Evolutionary conservation across 2,797 vertebrate species (phyloP).

Genomic region (Sebastes ruberrimus): DNA sequence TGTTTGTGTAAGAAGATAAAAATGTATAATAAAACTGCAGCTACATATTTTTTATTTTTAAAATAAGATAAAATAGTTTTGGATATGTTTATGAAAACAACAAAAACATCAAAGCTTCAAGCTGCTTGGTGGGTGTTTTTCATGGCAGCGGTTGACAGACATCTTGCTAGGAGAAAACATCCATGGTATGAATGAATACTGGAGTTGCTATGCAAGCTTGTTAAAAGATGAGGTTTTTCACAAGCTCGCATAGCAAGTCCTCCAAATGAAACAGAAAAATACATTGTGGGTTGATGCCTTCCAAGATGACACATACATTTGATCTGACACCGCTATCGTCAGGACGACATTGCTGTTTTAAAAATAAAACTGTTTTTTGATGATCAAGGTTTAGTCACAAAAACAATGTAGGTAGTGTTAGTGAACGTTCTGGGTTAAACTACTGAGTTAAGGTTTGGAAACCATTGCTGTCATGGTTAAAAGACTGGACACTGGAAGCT

Average conservation of each 20-base stretch:
- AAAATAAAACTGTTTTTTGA: not conserved
- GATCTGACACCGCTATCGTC: not conserved
- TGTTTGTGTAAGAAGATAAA: not conserved
- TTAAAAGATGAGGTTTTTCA: not conserved
- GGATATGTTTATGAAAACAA: not conserved
- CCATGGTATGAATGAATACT: not conserved
- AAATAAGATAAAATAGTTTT: not conserved
- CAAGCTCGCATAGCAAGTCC: not conserved
- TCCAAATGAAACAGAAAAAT: not conserved
- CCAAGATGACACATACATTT: not conserved
- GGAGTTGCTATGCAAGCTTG: no score
- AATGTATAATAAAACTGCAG: not conserved
- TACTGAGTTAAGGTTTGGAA: not conserved
- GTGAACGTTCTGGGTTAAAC: not conserved
- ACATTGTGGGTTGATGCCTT: not conserved
- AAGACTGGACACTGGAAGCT: not conserved
- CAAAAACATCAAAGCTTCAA: not conserved
- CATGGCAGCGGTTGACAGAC: not conserved
- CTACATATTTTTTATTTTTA: not conserved
- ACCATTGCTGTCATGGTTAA: not conserved
- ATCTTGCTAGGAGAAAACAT: not conserved
- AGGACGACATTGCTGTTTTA: not conserved
- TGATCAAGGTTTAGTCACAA: not conserved
- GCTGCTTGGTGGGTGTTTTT: not conserved
- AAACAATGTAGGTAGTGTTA: not conserved